Evolutionary conservation across 2,888 invertebrate genomes (phyloP).

Genomic region (Temnothorax rugatulus): DNA sequence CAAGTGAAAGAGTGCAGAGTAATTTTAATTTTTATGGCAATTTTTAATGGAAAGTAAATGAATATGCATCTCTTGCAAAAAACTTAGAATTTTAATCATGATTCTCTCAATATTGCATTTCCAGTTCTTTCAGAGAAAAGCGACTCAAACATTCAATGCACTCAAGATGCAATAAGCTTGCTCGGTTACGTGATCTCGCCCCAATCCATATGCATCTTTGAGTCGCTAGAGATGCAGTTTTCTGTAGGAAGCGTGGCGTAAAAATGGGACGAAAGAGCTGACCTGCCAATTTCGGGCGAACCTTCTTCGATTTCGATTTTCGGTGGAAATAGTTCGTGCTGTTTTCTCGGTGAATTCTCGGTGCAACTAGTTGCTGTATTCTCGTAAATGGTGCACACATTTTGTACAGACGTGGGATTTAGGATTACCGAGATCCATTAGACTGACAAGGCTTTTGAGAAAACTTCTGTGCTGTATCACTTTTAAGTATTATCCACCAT

Average conservation of each 20-base stretch:
- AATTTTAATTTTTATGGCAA: not conserved
- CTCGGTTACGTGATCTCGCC: constrained; percentile 12
- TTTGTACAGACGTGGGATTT: not conserved
- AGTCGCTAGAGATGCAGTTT: constrained; percentile 2
- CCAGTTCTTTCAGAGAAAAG: not conserved
- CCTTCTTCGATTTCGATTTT: constrained; percentile 1
- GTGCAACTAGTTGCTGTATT: constrained; percentile 23
- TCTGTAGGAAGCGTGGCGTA: not conserved
- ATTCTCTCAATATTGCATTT: constrained; percentile 21
- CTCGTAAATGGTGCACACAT: not conserved
- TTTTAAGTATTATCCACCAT: not conserved
- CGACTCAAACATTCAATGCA: constrained; percentile 34
- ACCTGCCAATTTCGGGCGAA: constrained; percentile 27
- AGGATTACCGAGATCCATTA: not conserved
- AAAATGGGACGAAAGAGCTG: constrained; percentile 21
- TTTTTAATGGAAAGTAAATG: not conserved
- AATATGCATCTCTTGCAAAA: not conserved
- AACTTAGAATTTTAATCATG: not conserved
- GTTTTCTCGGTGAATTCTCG: not conserved
- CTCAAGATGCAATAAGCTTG: constrained; percentile 32
- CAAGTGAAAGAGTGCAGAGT: not conserved
- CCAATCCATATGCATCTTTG: constrained; percentile 26
- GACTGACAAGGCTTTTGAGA: not conserved
- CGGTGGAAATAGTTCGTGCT: constrained; percentile 1
- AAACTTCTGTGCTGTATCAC: not conserved